These are phyloP conservation scores for Ctenosaura bakeri DNA, from an alignment of 2,797 vertebrate species.

Conservation along the genomic window DNA sequence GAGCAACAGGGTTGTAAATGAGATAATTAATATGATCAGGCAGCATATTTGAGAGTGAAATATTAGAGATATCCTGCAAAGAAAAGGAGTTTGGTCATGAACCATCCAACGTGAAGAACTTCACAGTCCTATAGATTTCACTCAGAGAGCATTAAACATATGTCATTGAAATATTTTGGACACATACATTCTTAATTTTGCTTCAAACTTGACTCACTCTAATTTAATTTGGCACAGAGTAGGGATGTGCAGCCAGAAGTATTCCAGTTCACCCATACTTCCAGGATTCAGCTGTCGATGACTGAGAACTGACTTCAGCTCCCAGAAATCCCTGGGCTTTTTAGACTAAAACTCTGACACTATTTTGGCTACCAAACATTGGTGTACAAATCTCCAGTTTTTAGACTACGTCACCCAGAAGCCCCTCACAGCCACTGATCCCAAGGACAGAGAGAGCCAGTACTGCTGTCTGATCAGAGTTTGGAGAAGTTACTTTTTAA, in stretches of 20 bases:
- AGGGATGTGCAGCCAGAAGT: not conserved
- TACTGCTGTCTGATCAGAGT: too few species aligned
- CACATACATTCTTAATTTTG: not conserved
- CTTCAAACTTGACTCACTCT: not conserved
- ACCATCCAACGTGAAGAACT: not conserved
- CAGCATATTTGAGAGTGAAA: not conserved
- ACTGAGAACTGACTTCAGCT: not conserved
- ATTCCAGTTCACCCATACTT: not conserved
- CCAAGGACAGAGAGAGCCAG: too few species aligned
- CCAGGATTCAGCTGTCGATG: not conserved
- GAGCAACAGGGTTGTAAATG: not conserved
- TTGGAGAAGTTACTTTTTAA: too few species aligned
- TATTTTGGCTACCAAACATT: too few species aligned
- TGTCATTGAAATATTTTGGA: not conserved
- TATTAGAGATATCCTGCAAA: not conserved
- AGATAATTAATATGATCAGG: conserved; percentile 12
- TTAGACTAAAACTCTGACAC: too few species aligned
- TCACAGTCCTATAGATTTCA: not conserved
- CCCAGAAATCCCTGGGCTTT: not conserved
- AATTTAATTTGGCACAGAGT: not conserved
- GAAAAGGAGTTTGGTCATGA: not conserved
- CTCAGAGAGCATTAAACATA: not conserved
- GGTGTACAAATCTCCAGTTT: too few species aligned
- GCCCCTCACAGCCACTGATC: too few species aligned
- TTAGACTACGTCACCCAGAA: too few species aligned